Evolutionary conservation across 1,140 invertebrate genomes (phyloP).

Genomic region (Pissodes strobi): DNA sequence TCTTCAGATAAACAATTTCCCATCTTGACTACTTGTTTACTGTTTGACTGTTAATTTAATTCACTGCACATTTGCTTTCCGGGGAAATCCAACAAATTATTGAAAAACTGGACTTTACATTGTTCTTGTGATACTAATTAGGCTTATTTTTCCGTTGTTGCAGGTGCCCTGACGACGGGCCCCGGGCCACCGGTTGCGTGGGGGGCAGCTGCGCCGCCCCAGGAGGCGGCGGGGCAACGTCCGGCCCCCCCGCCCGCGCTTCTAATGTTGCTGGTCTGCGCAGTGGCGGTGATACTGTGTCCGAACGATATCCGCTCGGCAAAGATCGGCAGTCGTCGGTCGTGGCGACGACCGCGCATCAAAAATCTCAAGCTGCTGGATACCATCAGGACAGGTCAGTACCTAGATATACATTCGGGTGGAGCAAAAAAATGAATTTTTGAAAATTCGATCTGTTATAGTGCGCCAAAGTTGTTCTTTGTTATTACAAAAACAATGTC

Average conservation of each 20-base stretch:
- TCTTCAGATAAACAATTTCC: no score
- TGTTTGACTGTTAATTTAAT: no score
- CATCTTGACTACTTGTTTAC: no score
- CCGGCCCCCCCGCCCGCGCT: constrained; percentile 40
- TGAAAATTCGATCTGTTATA: no score
- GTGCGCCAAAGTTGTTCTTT: no score
- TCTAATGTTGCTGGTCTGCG: constrained; percentile 49
- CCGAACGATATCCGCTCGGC: constrained; percentile 53
- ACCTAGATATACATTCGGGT: no score
- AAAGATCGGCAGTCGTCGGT: constrained; percentile 49
- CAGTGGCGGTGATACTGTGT: constrained; percentile 41
- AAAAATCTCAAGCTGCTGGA: constrained; percentile 31
- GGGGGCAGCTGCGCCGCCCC: constrained; percentile 29
- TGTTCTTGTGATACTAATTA: no score
- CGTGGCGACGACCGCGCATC: constrained; percentile 39
- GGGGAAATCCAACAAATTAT: no score
- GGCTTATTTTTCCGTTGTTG: constrained; percentile 38
- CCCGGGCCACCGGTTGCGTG: constrained; percentile 53
- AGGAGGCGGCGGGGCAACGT: constrained; percentile 29
- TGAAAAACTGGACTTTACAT: no score
- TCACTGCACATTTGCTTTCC: no score
- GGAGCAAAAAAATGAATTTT: no score
- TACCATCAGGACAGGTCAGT: constrained; percentile 33
- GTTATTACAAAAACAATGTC: no score
- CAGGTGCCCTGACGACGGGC: constrained; percentile 58